Conservation (phyloP, 1,140 invertebrate species). For the Bradynema listronoti region DNA sequence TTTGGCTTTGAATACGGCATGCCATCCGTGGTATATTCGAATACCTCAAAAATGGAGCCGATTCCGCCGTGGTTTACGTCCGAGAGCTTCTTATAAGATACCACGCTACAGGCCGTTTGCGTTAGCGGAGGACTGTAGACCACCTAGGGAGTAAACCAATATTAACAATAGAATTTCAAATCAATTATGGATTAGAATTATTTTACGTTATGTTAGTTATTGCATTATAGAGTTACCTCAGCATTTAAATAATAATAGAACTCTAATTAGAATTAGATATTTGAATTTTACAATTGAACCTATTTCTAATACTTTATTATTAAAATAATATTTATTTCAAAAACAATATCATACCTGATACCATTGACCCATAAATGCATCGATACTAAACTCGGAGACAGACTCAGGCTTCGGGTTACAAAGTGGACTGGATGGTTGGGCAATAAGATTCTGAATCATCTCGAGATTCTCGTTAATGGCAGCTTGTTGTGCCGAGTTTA, state of each 20-base stretch:
- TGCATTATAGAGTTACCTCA: no score
- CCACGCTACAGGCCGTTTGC: slow-evolving; percentile 52
- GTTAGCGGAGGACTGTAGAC: slow-evolving; percentile 54
- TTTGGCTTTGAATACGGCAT: slow-evolving; percentile 57
- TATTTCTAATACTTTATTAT: no score
- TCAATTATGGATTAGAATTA: no score
- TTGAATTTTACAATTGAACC: neutral
- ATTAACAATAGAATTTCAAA: neutral
- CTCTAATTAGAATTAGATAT: neutral
- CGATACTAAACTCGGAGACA: slow-evolving; percentile 47
- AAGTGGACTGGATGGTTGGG: slow-evolving; percentile 51
- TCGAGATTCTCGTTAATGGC: slow-evolving; percentile 56
- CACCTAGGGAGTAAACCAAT: slow-evolving; percentile 23
- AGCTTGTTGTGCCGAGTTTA: slow-evolving; percentile 53
- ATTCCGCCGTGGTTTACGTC: slow-evolving; percentile 52
- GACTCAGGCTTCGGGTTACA: slow-evolving; percentile 54
- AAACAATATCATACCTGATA: slow-evolving; percentile 45
- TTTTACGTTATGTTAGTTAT: no score
- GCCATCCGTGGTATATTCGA: slow-evolving; percentile 57
- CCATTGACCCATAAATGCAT: slow-evolving; percentile 58
- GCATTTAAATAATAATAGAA: neutral
- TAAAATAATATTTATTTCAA: no score
- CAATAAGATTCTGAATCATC: slow-evolving; percentile 56
- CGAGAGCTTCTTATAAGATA: slow-evolving; percentile 53
- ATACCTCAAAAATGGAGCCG: slow-evolving; percentile 55